phyloP scores from a whole-genome alignment of 2,797 vertebrate species.

The Pangasius larnaudii region DNA sequence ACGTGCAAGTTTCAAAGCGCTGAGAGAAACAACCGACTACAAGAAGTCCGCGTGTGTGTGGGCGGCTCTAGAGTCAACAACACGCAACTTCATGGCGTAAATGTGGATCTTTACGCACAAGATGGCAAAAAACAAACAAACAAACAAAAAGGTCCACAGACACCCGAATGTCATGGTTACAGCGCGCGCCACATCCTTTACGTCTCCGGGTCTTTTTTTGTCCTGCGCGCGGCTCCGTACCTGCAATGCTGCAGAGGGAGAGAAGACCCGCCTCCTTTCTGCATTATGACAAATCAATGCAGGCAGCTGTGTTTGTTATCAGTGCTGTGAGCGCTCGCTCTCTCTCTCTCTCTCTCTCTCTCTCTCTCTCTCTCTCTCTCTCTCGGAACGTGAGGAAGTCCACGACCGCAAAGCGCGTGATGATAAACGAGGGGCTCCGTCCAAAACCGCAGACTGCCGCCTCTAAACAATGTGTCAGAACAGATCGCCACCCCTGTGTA shows the following conservation, averaged over 20 bases:
- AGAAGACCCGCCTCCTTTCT: conserved; percentile 80
- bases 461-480: background rate
- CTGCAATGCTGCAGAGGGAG: conserved; percentile 87
- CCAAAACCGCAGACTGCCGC: background rate
- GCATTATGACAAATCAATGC: conserved; percentile 93
- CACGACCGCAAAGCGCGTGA: conserved; percentile 14
- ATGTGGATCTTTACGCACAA: background rate
- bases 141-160: background rate
- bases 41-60: background rate
- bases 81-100: background rate
- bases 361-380: background rate
- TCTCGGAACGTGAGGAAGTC: background rate
- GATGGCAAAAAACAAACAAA: background rate
- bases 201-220: conserved; percentile 62
- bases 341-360: conserved; percentile 11
- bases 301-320: conserved; percentile 74
- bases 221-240: conserved; percentile 83
- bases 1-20: background rate
- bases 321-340: background rate
- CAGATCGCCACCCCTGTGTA: background rate
- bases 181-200: conserved; percentile 52
- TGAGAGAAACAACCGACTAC: background rate
- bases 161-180: conserved; percentile 9
- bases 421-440: background rate
- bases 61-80: background rate